A percentile compares a stretch with the other conserved stretches of the same genome.
phyloP scores from a whole-genome alignment of 1,140 invertebrate species.

The Maniola jurtina region DNA sequence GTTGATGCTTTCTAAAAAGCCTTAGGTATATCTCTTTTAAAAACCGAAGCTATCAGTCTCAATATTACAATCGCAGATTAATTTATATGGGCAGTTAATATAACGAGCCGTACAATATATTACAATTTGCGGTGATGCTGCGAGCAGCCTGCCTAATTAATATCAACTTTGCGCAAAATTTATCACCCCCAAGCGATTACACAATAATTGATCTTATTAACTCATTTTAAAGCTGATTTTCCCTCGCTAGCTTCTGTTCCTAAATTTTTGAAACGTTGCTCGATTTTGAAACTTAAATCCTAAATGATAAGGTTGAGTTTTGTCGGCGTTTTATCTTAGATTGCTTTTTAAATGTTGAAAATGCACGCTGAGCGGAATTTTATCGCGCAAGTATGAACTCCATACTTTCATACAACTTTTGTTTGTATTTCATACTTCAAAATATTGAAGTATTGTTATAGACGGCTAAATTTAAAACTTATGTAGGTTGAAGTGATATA shows the following conservation, averaged over 20 bases:
- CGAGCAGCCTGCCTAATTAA: conserved; percentile 54
- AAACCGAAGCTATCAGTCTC: conserved; percentile 12
- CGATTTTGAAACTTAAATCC: conserved; percentile 16
- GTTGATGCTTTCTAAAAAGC: too few species aligned
- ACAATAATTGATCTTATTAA: conserved; percentile 24
- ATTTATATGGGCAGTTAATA: conserved; percentile 44
- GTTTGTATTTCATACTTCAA: conserved; percentile 24
- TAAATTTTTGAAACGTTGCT: conserved; percentile 9
- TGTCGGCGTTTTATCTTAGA: neutral
- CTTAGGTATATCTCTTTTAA: neutral
- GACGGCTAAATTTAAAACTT: neutral
- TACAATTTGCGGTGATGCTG: conserved; percentile 59
- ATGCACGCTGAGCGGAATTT: conserved; percentile 25
- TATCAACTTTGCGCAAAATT: conserved; percentile 49
- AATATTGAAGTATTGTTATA: conserved; percentile 24
- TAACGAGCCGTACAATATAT: conserved; percentile 53
- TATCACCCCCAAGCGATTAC: conserved; percentile 16
- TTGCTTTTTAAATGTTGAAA: conserved; percentile 21
- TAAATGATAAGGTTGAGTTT: neutral
- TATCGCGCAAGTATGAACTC: conserved; percentile 28
- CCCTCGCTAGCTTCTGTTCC: neutral
- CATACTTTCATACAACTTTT: conserved; percentile 19
- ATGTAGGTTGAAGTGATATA: neutral
- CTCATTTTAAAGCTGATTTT: conserved; percentile 17
- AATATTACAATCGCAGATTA: conserved; percentile 33